Conservation (phyloP, 1,140 invertebrate genomes). For the Calliopsis andreniformis region DNA sequence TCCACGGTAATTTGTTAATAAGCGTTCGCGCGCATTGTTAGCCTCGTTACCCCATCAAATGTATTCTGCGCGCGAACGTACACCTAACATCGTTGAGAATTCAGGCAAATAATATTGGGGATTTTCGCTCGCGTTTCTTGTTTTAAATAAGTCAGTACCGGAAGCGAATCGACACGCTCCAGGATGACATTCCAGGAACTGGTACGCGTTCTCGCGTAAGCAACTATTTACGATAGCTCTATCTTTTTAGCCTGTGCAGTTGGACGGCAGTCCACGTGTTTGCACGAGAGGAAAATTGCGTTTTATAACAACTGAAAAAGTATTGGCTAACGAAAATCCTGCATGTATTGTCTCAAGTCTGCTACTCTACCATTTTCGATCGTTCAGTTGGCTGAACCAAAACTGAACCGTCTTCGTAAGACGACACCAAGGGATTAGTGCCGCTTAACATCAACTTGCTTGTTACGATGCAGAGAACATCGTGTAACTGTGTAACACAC, state of each 20-base stretch:
- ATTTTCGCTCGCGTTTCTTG: background rate
- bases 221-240: conserved; percentile 11
- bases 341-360: too few species aligned
- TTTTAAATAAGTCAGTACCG: background rate
- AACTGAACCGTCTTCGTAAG: background rate
- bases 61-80: too few species aligned
- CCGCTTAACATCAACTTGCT: background rate
- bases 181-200: background rate
- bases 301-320: too few species aligned
- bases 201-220: background rate
- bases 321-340: too few species aligned
- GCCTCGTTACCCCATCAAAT: background rate
- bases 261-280: background rate
- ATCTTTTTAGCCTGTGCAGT: too few species aligned
- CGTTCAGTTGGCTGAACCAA: background rate
- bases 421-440: conserved; percentile 3
- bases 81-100: background rate
- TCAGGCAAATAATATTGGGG: background rate
- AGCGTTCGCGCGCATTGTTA: background rate
- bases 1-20: conserved; percentile 30
- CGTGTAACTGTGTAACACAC: conserved; percentile 30
- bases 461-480: conserved; percentile 15
- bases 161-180: background rate
- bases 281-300: too few species aligned
- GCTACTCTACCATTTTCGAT: too few species aligned